These are phyloP conservation scores for Sebastes diaconus DNA, from an alignment of 2,797 vertebrate genomes.

Conservation along the genomic window DNA sequence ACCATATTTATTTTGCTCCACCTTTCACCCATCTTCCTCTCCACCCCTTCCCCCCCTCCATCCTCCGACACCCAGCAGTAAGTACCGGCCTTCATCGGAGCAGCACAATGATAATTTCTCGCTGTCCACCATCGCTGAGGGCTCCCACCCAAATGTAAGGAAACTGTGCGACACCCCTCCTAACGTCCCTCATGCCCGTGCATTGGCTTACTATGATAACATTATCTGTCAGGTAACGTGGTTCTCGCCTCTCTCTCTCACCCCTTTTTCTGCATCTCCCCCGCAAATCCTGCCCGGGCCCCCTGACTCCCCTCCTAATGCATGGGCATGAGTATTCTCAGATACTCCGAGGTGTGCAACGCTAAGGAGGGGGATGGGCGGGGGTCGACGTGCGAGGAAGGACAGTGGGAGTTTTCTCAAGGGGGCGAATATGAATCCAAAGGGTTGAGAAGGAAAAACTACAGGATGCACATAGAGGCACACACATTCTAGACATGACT, in stretches of 20 bases:
- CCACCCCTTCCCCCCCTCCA: neutral
- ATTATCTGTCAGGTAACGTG: slow-evolving; percentile 94
- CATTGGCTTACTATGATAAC: slow-evolving; percentile 94
- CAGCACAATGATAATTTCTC: slow-evolving; percentile 99
- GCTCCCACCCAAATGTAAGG: slow-evolving; percentile 99
- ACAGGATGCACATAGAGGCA: neutral
- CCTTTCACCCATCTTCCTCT: neutral
- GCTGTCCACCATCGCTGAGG: slow-evolving; percentile 98
- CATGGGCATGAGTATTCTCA: slow-evolving; percentile 76
- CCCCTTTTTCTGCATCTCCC: slow-evolving; percentile 71
- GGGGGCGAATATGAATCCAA: neutral
- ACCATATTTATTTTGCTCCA: neutral
- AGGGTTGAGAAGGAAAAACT: neutral
- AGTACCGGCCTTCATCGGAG: slow-evolving; percentile 96
- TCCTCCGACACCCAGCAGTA: slow-evolving; percentile 78
- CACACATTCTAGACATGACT: neutral
- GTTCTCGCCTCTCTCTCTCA: slow-evolving; percentile 83
- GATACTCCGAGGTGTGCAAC: slow-evolving; percentile 51
- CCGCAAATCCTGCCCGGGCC: slow-evolving; percentile 52
- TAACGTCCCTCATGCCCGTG: slow-evolving; percentile 89
- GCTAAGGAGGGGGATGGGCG: slow-evolving; percentile 20
- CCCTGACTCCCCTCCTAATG: slow-evolving; percentile 61
- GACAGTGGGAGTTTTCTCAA: slow-evolving; percentile 49
- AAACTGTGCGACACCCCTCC: slow-evolving; percentile 86
- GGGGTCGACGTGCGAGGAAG: slow-evolving; percentile 9